These are phyloP conservation scores for Garra rufa DNA, from an alignment of 2,113 vertebrate species.

Conservation along the genomic window DNA sequence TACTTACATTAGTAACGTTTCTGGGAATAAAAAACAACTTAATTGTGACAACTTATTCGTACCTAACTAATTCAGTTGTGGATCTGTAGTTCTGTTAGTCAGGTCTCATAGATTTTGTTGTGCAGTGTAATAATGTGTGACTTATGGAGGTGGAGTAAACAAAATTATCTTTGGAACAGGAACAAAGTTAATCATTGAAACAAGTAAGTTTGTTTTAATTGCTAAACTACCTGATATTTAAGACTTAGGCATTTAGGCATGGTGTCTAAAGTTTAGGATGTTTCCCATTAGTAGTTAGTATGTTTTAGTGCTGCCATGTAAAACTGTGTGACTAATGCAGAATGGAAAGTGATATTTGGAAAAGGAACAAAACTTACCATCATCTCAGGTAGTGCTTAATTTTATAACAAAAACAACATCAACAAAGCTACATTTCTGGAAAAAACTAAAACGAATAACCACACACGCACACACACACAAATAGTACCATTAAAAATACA, in stretches of 20 bases:
- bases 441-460: not conserved
- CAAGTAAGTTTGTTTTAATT: slow-evolving; percentile 51
- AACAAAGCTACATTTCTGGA: not conserved
- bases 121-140: slow-evolving; percentile 48
- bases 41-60: no score
- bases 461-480: not conserved
- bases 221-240: not conserved
- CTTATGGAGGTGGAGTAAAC: not conserved
- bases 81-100: not conserved
- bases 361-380: slow-evolving; percentile 42
- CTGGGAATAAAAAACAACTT: not conserved
- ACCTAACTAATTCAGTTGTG: not conserved
- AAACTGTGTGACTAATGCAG: slow-evolving; percentile 25
- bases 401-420: not conserved
- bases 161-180: slow-evolving; percentile 51
- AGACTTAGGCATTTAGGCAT: not conserved
- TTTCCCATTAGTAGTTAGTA: not conserved
- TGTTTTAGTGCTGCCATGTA: not conserved
- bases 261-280: not conserved
- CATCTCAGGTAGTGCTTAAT: slow-evolving; percentile 18
- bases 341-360: slow-evolving; percentile 42
- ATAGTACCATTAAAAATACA: not conserved
- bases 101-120: slow-evolving; percentile 43
- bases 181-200: slow-evolving; percentile 50
- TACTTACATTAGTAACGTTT: not conserved